A percentile compares a stretch with the other conserved stretches of the same genome.
phyloP scores from a whole-genome alignment of 2,888 invertebrate genomes.

The Oscheius onirici region DNA sequence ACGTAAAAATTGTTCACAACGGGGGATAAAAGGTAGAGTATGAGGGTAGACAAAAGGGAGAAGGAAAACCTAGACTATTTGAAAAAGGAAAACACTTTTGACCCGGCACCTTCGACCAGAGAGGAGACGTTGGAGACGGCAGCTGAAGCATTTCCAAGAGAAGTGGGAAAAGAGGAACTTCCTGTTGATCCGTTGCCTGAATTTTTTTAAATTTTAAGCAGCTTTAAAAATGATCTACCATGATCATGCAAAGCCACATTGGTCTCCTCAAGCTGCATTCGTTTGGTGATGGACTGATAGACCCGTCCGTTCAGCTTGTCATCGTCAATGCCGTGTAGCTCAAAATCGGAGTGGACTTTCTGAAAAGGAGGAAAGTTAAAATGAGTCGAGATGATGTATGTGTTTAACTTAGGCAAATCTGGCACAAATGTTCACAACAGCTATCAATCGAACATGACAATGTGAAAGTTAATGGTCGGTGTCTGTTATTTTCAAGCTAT shows the following conservation, averaged over 20 bases:
- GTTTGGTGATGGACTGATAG: constrained; percentile 82
- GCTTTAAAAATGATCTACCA: constrained; percentile 9
- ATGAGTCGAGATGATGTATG: not conserved
- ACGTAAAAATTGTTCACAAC: too few relatives aligned
- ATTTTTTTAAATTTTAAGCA: not conserved
- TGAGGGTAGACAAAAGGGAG: not conserved
- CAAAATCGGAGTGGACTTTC: constrained; percentile 96
- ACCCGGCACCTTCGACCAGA: constrained; percentile 70
- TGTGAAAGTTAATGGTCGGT: too few relatives aligned
- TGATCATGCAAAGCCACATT: constrained; percentile 48
- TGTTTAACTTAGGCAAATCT: not conserved
- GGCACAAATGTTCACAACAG: too few relatives aligned
- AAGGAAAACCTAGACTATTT: constrained; percentile 44
- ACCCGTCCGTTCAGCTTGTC: constrained; percentile 94
- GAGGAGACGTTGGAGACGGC: constrained; percentile 68
- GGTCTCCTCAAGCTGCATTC: constrained; percentile 92
- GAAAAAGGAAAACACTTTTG: constrained; percentile 70
- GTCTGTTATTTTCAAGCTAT: too few relatives aligned
- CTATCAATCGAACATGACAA: too few relatives aligned
- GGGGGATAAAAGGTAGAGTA: not conserved
- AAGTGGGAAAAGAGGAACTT: constrained; percentile 44
- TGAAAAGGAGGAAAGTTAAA: constrained; percentile 15
- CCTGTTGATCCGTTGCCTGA: constrained; percentile 31
- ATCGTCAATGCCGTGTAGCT: constrained; percentile 97
- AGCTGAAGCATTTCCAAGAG: constrained; percentile 64